Conservation (phyloP, 2,113 vertebrate genomes). For the Casuarius casuarius region DNA sequence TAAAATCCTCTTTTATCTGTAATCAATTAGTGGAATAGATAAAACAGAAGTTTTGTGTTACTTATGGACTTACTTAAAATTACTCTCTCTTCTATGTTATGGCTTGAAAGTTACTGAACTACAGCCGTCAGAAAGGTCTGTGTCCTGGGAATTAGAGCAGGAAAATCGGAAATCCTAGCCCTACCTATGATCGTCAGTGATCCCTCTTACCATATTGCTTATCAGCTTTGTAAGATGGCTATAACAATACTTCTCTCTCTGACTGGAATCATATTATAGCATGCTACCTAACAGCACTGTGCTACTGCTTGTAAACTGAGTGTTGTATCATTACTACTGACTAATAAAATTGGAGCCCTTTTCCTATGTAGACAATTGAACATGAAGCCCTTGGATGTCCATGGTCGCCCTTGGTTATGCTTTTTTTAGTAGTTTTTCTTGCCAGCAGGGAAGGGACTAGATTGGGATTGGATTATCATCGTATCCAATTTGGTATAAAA, state of each 20-base stretch:
- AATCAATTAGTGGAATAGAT: neutral
- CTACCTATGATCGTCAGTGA: no score
- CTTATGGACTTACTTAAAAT: no score
- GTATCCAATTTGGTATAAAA: neutral
- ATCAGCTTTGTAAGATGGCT: neutral
- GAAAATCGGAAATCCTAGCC: no score
- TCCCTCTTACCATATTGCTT: no score
- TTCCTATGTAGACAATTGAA: neutral
- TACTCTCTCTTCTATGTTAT: no score
- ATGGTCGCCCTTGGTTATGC: neutral
- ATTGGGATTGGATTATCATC: neutral
- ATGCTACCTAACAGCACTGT: no score
- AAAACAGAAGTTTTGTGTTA: neutral
- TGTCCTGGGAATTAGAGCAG: no score
- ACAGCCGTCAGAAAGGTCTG: no score
- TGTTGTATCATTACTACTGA: neutral
- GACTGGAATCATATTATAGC: neutral
- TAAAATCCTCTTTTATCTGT: neutral
- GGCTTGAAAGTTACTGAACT: no score
- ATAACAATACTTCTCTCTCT: neutral
- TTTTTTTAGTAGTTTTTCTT: neutral
- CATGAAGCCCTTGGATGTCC: neutral
- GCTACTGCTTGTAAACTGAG: neutral
- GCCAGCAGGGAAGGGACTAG: neutral
- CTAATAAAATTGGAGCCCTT: neutral